Percentiles rank a stretch among this genome's conserved stretches.
These are phyloP conservation scores for Porites rus DNA, from an alignment of 92 coral and sea anemone species.

Conservation along the genomic window DNA sequence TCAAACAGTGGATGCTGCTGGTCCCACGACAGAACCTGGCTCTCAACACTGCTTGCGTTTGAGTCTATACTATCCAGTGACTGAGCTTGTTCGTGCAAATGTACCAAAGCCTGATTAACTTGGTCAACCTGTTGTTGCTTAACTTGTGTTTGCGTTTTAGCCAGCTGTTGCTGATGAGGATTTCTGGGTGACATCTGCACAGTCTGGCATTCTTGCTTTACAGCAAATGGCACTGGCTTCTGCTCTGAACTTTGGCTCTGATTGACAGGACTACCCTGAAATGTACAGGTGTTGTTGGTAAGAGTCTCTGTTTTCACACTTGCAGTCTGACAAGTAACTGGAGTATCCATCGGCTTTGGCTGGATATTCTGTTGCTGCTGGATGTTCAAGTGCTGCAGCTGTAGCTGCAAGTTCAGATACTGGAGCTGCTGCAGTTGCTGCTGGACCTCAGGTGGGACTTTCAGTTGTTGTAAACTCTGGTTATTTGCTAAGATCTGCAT, in stretches of 20 bases:
- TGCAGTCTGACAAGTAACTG: conserved; percentile 26
- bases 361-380: conserved; percentile 78
- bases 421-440: conserved; percentile 96
- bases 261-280: conserved; percentile 14
- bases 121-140: conserved; percentile 17
- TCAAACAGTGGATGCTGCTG: conserved; percentile 72
- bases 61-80: conserved; percentile 36
- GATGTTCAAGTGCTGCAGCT: conserved; percentile 84
- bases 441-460: conserved; percentile 86
- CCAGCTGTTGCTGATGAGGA: conserved; percentile 10
- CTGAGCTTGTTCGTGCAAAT: conserved; percentile 60
- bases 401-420: conserved; percentile 93
- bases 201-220: conserved; percentile 3
- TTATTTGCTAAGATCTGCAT: conserved; percentile 81
- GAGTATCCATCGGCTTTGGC: conserved; percentile 55
- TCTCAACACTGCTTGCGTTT: conserved; percentile 55
- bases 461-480: conserved; percentile 75
- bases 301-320: conserved; percentile 35
- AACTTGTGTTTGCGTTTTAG: conserved; percentile 50
- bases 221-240: conserved; percentile 6
- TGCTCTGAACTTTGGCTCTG: conserved; percentile 20
- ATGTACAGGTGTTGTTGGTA: conserved; percentile 13
- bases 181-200: conserved; percentile 31
- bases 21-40: conserved; percentile 59
- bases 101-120: conserved; percentile 28